Conservation (phyloP, 2,888 invertebrate species). For the Meiosimyza decipiens region DNA sequence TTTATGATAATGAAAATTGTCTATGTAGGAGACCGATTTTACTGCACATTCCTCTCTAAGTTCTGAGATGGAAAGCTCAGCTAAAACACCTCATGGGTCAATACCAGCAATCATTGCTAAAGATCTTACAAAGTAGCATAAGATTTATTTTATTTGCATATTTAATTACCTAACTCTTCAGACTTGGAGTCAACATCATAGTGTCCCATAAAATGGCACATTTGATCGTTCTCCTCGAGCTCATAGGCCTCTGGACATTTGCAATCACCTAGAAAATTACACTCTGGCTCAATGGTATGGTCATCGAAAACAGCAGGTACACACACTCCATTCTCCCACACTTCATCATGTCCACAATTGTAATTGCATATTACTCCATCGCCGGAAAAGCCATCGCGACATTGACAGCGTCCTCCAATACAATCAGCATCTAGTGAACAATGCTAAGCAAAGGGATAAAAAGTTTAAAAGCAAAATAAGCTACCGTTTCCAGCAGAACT, state of each 20-base stretch:
- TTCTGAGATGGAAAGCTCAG: not conserved
- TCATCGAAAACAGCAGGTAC: conserved; percentile 56
- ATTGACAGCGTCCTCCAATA: conserved; percentile 78
- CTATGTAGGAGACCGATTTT: too few relatives aligned
- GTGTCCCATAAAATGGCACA: conserved; percentile 51
- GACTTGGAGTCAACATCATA: conserved; percentile 49
- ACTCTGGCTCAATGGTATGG: conserved; percentile 56
- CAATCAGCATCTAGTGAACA: conserved; percentile 80
- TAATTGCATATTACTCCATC: conserved; percentile 71
- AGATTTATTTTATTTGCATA: too few relatives aligned
- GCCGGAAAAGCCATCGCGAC: conserved; percentile 77
- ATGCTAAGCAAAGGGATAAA: conserved; percentile 47
- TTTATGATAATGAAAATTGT: not conserved
- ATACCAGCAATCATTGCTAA: too few relatives aligned
- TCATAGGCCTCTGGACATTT: conserved; percentile 69
- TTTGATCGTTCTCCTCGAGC: conserved; percentile 61
- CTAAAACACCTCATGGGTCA: too few relatives aligned
- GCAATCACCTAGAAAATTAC: conserved; percentile 66
- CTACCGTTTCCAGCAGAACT: not conserved
- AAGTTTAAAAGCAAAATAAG: not conserved
- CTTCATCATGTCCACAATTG: conserved; percentile 58
- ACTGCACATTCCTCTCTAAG: too few relatives aligned
- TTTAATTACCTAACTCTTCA: conserved; percentile 51
- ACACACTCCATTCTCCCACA: conserved; percentile 61
- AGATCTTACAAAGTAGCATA: too few relatives aligned